phyloP scores from a whole-genome alignment of 2,888 invertebrate species.

The Leptinotarsa tumamoca region DNA sequence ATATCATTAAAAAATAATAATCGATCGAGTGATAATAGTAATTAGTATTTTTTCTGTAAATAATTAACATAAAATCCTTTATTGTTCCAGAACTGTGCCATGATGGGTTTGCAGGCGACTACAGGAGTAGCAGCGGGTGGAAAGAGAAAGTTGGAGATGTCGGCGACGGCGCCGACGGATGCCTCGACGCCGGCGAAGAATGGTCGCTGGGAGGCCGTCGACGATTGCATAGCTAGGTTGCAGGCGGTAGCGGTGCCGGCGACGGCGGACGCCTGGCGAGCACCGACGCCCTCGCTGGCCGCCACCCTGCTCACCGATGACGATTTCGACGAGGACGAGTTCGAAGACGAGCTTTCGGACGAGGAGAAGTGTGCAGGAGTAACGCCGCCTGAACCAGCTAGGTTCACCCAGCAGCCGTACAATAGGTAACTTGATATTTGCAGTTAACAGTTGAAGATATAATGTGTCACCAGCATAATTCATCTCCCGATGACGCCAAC shows the following conservation, averaged over 20 bases:
- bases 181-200: conserved; percentile 68
- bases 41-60: conserved; percentile 6
- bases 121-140: conserved; percentile 66
- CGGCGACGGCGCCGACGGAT: conserved; percentile 64
- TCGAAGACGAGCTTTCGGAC: conserved; percentile 71
- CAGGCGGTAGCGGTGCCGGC: conserved; percentile 78
- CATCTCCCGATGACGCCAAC: too few species aligned
- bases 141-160: conserved; percentile 77
- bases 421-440: conserved; percentile 44
- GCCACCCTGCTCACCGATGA: conserved; percentile 63
- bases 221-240: conserved; percentile 75
- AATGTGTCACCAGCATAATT: too few species aligned
- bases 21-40: background rate
- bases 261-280: conserved; percentile 71
- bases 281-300: conserved; percentile 66
- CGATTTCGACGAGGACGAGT: conserved; percentile 74
- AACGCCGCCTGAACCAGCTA: conserved; percentile 61
- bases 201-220: conserved; percentile 70
- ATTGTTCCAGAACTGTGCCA: conserved; percentile 72
- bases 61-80: background rate
- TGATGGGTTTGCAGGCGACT: conserved; percentile 82
- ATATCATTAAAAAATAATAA: too few species aligned
- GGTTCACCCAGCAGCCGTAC: conserved; percentile 56
- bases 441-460: too few species aligned
- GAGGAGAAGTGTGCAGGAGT: conserved; percentile 70